These are phyloP conservation scores for Crotalus tigris DNA, from an alignment of 2,113 vertebrate genomes.

Conservation along the genomic window DNA sequence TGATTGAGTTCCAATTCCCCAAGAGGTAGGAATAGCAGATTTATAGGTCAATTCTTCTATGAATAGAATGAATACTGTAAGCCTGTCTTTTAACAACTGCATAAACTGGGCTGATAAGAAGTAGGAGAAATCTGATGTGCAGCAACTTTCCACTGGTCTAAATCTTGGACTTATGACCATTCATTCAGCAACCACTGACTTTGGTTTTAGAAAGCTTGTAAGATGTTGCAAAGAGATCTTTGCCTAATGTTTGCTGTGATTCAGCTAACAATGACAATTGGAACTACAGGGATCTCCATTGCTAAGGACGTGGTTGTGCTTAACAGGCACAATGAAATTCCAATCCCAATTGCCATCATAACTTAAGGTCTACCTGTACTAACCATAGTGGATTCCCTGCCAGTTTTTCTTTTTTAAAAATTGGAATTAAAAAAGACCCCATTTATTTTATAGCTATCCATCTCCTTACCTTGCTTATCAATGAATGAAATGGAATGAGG, in stretches of 20 bases:
- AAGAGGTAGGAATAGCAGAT: background rate
- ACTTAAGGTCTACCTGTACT: background rate
- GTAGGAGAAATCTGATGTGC: background rate
- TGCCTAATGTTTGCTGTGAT: background rate
- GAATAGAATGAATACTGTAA: background rate
- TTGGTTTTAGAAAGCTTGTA: background rate
- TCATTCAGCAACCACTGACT: background rate
- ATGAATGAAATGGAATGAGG: background rate
- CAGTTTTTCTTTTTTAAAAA: background rate
- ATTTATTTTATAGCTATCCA: background rate
- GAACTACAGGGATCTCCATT: too few relatives aligned
- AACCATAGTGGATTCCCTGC: background rate
- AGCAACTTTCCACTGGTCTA: background rate
- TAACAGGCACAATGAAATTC: background rate
- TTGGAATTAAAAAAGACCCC: background rate
- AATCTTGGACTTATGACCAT: background rate
- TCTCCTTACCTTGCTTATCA: background rate
- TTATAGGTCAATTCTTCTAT: background rate
- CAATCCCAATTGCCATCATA: background rate
- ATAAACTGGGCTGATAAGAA: background rate
- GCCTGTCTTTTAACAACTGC: background rate
- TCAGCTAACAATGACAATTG: background rate
- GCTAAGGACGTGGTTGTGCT: too few relatives aligned
- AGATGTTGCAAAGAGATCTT: background rate
- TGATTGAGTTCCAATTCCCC: background rate